phyloP scores from a whole-genome alignment of 2,888 invertebrate species.

The Hydriomena furcata region DNA sequence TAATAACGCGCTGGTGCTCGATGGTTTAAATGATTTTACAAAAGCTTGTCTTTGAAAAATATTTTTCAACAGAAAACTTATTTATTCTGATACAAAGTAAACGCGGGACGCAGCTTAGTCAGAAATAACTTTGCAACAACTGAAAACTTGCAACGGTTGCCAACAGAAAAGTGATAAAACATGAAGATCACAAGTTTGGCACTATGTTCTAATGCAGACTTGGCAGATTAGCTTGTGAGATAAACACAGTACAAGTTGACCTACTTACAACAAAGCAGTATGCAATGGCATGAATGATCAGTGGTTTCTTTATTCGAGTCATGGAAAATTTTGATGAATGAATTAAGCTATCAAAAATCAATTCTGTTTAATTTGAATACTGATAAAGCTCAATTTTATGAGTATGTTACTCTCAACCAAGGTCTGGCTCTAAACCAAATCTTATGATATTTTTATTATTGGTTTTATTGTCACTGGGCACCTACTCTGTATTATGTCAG shows the following conservation, averaged over 20 bases:
- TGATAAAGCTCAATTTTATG: too few species aligned
- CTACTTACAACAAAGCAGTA: slow-evolving; percentile 33
- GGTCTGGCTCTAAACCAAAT: too few species aligned
- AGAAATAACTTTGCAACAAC: slow-evolving; percentile 31
- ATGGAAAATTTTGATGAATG: slow-evolving; percentile 8
- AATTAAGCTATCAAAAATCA: not conserved
- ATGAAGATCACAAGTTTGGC: slow-evolving; percentile 36
- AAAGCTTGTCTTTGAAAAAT: too few species aligned
- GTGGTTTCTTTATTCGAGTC: slow-evolving; percentile 6
- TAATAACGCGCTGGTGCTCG: too few species aligned
- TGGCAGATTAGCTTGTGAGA: slow-evolving; percentile 38
- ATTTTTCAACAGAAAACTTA: too few species aligned
- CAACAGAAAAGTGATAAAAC: slow-evolving; percentile 33
- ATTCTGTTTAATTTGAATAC: too few species aligned
- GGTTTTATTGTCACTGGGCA: too few species aligned
- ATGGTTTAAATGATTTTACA: too few species aligned
- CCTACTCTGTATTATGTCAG: too few species aligned
- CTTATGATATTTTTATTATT: too few species aligned
- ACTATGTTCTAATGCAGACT: slow-evolving; percentile 33
- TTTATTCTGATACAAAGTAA: too few species aligned
- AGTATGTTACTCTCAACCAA: too few species aligned
- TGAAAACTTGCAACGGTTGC: slow-evolving; percentile 25
- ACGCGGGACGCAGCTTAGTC: slow-evolving; percentile 17
- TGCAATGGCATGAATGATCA: slow-evolving; percentile 50
- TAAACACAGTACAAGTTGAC: slow-evolving; percentile 34